These are phyloP conservation scores for Misgurnus mizolepis DNA, from an alignment of 2,113 vertebrate genomes.

Conservation along the genomic window DNA sequence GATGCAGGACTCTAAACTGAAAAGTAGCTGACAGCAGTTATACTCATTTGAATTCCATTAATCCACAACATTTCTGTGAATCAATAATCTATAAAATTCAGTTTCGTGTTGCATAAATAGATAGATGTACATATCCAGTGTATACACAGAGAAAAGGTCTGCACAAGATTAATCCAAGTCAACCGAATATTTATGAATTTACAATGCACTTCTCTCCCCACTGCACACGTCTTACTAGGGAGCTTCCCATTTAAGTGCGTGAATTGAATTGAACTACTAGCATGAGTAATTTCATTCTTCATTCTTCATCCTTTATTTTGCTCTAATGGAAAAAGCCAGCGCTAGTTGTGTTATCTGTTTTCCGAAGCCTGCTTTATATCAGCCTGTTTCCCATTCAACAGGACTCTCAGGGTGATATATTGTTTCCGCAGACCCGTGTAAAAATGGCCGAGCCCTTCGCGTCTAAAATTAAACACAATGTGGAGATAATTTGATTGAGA, in stretches of 20 bases:
- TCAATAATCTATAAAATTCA: not conserved
- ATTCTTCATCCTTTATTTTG: constrained; percentile 47
- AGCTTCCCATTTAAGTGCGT: constrained; percentile 49
- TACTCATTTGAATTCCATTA: not conserved
- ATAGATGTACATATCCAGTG: not conserved
- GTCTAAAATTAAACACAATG: constrained; percentile 43
- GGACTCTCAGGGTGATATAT: constrained; percentile 29
- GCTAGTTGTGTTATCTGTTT: constrained; percentile 42
- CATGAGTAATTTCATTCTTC: constrained; percentile 48
- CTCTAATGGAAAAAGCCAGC: constrained; percentile 45
- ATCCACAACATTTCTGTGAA: not conserved
- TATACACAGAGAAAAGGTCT: not conserved
- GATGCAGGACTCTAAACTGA: constrained; percentile 25
- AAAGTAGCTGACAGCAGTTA: constrained; percentile 27
- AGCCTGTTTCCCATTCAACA: constrained; percentile 29
- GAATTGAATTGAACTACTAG: constrained; percentile 52
- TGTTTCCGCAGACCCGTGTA: constrained; percentile 35
- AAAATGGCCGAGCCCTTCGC: constrained; percentile 35
- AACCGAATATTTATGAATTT: constrained; percentile 46
- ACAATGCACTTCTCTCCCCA: constrained; percentile 22
- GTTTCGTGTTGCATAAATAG: not conserved
- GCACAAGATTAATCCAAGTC: constrained; percentile 7
- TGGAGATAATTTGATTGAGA: constrained; percentile 44
- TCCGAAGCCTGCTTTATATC: constrained; percentile 39
- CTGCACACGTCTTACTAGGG: constrained; percentile 48